Base-by-base conservation (phyloP, 64 coral and sea anemone genomes). In the Trachythela sp. region DNA sequence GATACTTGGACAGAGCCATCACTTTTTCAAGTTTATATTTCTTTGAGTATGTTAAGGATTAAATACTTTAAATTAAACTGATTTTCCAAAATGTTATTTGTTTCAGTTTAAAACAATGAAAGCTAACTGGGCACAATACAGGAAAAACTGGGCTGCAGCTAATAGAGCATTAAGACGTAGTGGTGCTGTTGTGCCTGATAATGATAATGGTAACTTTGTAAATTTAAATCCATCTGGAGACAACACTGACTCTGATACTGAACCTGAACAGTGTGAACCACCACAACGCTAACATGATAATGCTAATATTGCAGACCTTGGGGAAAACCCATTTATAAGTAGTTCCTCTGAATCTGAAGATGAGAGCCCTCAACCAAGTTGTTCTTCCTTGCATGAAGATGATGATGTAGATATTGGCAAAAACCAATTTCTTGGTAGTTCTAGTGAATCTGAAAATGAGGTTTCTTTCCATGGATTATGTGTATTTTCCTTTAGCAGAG, bases 81-180 rank as follows among this genome's bases (percentile, higher is more conserved):
- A 59, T 20, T 59, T 77, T 77, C 3, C 18, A n/a, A 68, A 7
- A n/a, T n/a, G n/a, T 77, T 34, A 77, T 77, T 77, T 77, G 7
- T 77, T 77, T 77, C 32, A 77, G 71, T 77, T 77, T 77, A 27
- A 32, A 35, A 77, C 32, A 77, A 77, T 77, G 71, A 77, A 77
- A 77, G 2, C n/a, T 80, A 80, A 80, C 34, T 29, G 75, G 75
- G 75, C 75, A 36, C 75, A 80, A 35, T 80, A 80, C 75, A 80
- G 75, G 17, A 80, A 80, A 80, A 80, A 80, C 75, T 80, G 75
- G 75, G 75, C 75, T 80, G 75, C 75, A 13, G 75, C 75, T 80
- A 80, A 80, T 80, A 80, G 75, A 20, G 30, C 75, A 34, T 35
- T 80, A 80, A 80, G 75, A 20, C 75, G 75, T 80, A 37, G 75